Conservation (phyloP, 2,888 invertebrate genomes). For the Lymantria dispar region DNA sequence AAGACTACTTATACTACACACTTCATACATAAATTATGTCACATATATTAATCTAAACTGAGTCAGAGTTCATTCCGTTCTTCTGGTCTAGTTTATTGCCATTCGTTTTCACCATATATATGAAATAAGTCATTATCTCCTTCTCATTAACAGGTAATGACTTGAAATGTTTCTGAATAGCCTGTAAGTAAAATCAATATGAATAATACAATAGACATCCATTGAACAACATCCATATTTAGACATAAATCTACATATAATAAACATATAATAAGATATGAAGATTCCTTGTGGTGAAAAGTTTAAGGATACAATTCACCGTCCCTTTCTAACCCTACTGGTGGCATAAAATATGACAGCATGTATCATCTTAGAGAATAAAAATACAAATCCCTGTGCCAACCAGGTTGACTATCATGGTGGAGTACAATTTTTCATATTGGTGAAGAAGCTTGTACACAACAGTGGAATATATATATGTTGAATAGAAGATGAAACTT, state of each 20-base stretch:
- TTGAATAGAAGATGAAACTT: slow-evolving; percentile 53
- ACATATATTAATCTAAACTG: slow-evolving; percentile 57
- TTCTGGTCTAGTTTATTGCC: slow-evolving; percentile 93
- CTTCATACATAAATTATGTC: slow-evolving; percentile 44
- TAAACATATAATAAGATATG: not conserved
- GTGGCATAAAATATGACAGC: no score
- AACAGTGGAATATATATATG: no score
- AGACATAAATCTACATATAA: no score
- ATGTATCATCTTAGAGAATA: no score
- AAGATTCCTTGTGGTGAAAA: not conserved
- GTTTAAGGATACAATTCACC: not conserved
- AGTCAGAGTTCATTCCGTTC: slow-evolving; percentile 87
- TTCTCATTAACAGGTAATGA: slow-evolving; percentile 97
- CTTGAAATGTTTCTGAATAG: slow-evolving; percentile 96
- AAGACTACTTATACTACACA: slow-evolving; percentile 47
- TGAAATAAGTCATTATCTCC: slow-evolving; percentile 96
- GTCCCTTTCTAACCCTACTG: no score
- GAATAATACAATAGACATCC: no score
- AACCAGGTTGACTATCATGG: no score
- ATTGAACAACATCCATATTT: no score
- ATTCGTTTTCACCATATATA: slow-evolving; percentile 97
- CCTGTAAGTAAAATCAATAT: slow-evolving; percentile 83
- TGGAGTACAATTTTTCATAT: no score
- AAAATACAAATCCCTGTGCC: no score
- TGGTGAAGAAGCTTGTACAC: not conserved